Evolutionary conservation across 37 sponge, comb jelly and placozoan genomes (phyloP), one percentile per base, ranked within the genome.

Genomic region (Theonella swinhoei): DNA sequence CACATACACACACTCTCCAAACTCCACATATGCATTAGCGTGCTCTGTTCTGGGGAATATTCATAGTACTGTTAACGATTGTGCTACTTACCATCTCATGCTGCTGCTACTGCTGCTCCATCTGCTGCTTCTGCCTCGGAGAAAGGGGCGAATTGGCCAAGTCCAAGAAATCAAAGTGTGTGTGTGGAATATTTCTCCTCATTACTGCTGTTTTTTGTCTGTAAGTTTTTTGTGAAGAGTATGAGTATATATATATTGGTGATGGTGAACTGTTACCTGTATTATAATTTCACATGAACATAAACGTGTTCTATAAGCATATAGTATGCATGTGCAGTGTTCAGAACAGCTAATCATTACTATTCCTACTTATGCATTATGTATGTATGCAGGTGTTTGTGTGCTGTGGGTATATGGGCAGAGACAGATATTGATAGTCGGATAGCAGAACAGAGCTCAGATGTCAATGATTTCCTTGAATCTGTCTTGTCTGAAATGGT

Each of bases 11-110:
- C 54, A 47, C 34, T 32, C 34, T 68, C 1, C 69, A 68, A 33
- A n/a, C n/a, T n/a, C n/a, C n/a, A n/a, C n/a, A n/a, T n/a, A n/a
- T n/a, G n/a, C n/a, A n/a, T n/a, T n/a, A n/a, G n/a, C 29, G 69
- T 7, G 69, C 69, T 33, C 30, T 29, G 9, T 28, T 68, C 69
- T 68, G 69, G 69, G 69, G 69, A 33, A 22, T 68, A 33, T 68
- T 68, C 30, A 68, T 68, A 20, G 34, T 68, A 2, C 69, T 68
- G 69, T 2, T 5, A 5, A 31, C 69, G 3, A 28, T 68, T 22
- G 34, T 29, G 9, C 33, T 68, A 1, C 69, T 68, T 25, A 33
- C 33, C 29, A 68, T 29, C 9, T 33, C 33, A 22, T 68, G 33
- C 34, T 28, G 30, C 9, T 68, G 14, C 33, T 68, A 68, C 69